Conservation (phyloP, 2,797 vertebrate species). For the Poeciliopsis paucimaculata region DNA sequence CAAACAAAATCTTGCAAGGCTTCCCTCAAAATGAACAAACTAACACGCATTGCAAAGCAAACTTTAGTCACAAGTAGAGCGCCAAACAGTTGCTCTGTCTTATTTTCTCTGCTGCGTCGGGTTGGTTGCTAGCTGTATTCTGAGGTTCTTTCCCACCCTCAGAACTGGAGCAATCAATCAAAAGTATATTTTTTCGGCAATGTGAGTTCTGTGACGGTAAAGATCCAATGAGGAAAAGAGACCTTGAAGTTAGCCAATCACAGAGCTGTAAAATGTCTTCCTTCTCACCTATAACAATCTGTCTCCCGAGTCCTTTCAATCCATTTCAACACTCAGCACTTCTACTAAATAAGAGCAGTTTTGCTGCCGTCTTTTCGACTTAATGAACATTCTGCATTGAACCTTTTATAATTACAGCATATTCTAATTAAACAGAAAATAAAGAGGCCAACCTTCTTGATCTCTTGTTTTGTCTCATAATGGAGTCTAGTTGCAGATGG, state of each 20-base stretch:
- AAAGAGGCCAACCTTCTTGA: not conserved
- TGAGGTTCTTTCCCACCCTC: not conserved
- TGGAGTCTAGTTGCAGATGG: not conserved
- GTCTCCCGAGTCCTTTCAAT: not conserved
- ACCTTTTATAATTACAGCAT: not conserved
- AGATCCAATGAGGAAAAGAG: not conserved
- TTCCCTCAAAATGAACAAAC: not conserved
- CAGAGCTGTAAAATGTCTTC: not conserved
- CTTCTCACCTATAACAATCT: not conserved
- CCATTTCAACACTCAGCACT: not conserved
- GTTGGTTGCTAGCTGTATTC: not conserved
- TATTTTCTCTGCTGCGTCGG: not conserved
- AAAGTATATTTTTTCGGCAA: not conserved
- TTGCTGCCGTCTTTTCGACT: not conserved
- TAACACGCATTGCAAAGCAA: not conserved
- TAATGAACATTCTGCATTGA: not conserved
- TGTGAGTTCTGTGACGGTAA: not conserved
- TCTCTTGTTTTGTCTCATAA: not conserved
- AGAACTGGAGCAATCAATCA: not conserved
- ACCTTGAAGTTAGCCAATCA: not conserved
- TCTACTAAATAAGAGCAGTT: not conserved
- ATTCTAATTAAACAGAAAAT: not conserved
- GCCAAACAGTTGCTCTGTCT: not conserved
- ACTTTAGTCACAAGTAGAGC: not conserved
- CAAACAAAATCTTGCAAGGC: not conserved